These are phyloP conservation scores for Neomonachus schauinslandi DNA, from an alignment of 2,113 vertebrate species.

Conservation along the genomic window DNA sequence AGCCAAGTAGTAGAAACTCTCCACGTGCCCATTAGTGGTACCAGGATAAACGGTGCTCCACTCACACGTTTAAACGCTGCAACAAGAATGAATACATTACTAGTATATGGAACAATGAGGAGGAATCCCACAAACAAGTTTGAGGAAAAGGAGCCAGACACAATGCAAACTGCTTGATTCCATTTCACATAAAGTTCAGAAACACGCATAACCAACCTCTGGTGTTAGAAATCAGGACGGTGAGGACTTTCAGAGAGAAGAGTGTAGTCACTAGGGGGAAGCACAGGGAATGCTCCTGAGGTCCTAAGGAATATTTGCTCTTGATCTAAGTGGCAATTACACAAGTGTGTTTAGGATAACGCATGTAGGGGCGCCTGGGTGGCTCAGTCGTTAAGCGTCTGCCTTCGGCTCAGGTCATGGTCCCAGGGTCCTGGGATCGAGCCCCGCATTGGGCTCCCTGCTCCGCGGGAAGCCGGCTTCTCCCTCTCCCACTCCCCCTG, in stretches of 20 bases:
- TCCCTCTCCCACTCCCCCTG: too few relatives aligned
- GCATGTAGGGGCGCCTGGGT: too few relatives aligned
- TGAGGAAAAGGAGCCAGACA: not conserved
- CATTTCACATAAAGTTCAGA: not conserved
- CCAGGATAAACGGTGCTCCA: not conserved
- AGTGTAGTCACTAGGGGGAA: not conserved
- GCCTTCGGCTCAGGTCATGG: too few relatives aligned
- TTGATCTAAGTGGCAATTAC: not conserved
- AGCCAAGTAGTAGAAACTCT: not conserved
- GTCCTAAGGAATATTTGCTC: not conserved
- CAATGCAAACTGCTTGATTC: not conserved
- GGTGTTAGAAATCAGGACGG: not conserved
- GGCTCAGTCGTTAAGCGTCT: too few relatives aligned
- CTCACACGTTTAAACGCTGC: not conserved
- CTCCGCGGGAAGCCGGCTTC: too few relatives aligned
- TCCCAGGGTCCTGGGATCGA: too few relatives aligned
- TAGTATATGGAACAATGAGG: not conserved
- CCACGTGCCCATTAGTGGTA: not conserved
- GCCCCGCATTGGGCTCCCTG: too few relatives aligned
- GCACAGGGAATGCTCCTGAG: not conserved
- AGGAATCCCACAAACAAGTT: not conserved
- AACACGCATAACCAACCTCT: not conserved
- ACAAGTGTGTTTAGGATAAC: not conserved
- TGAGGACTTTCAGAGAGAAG: not conserved
- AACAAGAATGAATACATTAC: not conserved